Evolutionary conservation across 2,888 invertebrate species (phyloP).

Genomic region (Amorpha juglandis): DNA sequence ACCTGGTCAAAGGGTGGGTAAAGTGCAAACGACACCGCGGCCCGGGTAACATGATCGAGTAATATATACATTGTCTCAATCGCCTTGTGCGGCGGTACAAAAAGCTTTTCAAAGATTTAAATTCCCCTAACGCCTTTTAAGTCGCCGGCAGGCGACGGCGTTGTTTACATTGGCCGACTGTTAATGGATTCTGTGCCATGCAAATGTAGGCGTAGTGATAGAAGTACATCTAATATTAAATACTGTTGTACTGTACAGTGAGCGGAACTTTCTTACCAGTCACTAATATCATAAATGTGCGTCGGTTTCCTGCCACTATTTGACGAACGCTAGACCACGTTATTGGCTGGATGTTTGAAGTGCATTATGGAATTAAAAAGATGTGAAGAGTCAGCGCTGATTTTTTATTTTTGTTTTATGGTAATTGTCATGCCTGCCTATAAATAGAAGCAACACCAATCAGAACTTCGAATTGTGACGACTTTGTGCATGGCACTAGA

Average conservation of each 20-base stretch:
- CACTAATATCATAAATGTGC: constrained; percentile 27
- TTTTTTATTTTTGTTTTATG: no score
- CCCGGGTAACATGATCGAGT: constrained; percentile 28
- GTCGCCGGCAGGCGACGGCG: constrained; percentile 58
- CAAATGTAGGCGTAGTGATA: constrained; percentile 53
- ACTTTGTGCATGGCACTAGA: no score
- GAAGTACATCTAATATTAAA: constrained; percentile 49
- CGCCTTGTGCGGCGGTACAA: constrained; percentile 51
- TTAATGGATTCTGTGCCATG: constrained; percentile 67
- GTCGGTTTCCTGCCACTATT: constrained; percentile 26
- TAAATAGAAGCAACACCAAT: no score
- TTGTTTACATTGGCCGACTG: constrained; percentile 63
- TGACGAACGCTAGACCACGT: constrained; percentile 8
- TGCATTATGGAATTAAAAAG: not conserved
- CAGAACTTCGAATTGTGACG: no score
- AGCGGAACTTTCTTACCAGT: constrained; percentile 26
- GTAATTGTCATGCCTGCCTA: no score
- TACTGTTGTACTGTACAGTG: constrained; percentile 31
- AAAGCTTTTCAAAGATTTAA: constrained; percentile 50
- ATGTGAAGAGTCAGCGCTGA: not conserved
- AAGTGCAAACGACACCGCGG: constrained; percentile 16
- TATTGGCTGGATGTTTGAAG: not conserved
- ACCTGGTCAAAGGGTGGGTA: not conserved
- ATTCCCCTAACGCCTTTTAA: constrained; percentile 63
- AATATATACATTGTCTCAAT: constrained; percentile 48